Evolutionary conservation across 2,888 invertebrate genomes (phyloP).

Genomic region (Ennomos erosarius): DNA sequence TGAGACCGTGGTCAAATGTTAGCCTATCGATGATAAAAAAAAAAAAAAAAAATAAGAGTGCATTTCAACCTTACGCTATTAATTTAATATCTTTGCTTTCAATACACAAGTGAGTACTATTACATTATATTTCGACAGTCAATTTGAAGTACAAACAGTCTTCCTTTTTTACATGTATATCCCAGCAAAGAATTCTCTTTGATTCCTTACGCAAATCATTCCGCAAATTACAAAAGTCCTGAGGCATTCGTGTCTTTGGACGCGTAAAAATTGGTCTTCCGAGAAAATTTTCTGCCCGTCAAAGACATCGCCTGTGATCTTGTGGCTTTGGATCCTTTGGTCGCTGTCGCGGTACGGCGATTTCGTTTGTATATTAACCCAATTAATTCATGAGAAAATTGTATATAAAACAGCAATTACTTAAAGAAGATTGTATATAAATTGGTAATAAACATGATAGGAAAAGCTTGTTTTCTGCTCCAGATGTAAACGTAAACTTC

Average conservation of each 20-base stretch:
- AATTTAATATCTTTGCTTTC: too few species aligned
- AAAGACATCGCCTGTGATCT: constrained; percentile 25
- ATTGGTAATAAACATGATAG: constrained; percentile 3
- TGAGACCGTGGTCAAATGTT: too few species aligned
- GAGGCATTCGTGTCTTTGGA: constrained; percentile 38
- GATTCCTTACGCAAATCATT: constrained; percentile 44
- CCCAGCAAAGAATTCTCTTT: constrained; percentile 36
- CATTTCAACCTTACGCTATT: too few species aligned
- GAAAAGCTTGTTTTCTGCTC: not conserved
- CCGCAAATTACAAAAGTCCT: constrained; percentile 42
- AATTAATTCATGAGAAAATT: constrained; percentile 22
- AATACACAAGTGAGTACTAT: too few species aligned
- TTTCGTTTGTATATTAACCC: constrained; percentile 15
- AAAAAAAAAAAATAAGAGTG: too few species aligned
- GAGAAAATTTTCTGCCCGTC: constrained; percentile 35
- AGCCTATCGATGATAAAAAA: too few species aligned
- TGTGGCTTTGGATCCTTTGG: constrained; percentile 5
- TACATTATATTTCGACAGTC: too few species aligned
- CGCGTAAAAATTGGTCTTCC: constrained; percentile 48
- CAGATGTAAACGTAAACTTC: constrained; percentile 5
- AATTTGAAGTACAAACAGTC: not conserved
- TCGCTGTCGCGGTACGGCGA: constrained; percentile 5
- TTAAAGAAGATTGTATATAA: constrained; percentile 10
- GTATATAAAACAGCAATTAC: constrained; percentile 19
- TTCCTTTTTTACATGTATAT: constrained; percentile 9